Evolutionary conservation across 2,888 invertebrate genomes (phyloP), one percentile per base, ranked within the genome.

Genomic region (Limulus polyphemus): DNA sequence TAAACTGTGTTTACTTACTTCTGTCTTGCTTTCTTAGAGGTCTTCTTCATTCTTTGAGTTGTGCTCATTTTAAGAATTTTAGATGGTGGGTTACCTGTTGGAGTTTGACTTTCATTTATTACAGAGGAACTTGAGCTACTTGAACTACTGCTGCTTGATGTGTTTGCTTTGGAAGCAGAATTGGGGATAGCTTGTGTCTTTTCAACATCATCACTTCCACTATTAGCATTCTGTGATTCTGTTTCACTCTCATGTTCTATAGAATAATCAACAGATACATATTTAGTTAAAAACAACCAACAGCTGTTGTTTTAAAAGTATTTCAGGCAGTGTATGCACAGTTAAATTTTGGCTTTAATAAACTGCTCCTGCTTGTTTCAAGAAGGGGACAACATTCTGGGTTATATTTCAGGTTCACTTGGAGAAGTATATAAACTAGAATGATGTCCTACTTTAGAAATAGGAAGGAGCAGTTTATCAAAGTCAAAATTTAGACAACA

Each of bases 171-270:
- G 11, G 32, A 16, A 11, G 54, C 54, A 32, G 32, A 32, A 2
- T 32, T 32, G 11, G 10, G 16, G 7, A 54, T 32, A 54, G 7
- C n/a, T 3, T 16, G 54, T 7, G 54, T 32, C 7, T 59, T 13
- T 32, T 48, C 56, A 32, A 56, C 55, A 12, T 67, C 68, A 17
- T 61, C 62, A 47, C 59, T 55, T 11, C 61, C 65, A 56, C 65
- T 65, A 47, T 63, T 63, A 3, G 63, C 55, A 57, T 63, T 65
- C n/a, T 65, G 65, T 47, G 59, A 61, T 32, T 62, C 65, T 46
- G n/a, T 17, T 51, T 65, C 65, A 56, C 59, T 63, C 10, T 51
- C 54, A 46, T 52, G 58, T 11, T 60, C 59, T 58, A 46, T 16
- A 13, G 54, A 32, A 54, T 5, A 5, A 32, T 32, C 5, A 32